Evolutionary conservation across 2,888 invertebrate genomes (phyloP).

Genomic region (Ectropis crepuscularia): DNA sequence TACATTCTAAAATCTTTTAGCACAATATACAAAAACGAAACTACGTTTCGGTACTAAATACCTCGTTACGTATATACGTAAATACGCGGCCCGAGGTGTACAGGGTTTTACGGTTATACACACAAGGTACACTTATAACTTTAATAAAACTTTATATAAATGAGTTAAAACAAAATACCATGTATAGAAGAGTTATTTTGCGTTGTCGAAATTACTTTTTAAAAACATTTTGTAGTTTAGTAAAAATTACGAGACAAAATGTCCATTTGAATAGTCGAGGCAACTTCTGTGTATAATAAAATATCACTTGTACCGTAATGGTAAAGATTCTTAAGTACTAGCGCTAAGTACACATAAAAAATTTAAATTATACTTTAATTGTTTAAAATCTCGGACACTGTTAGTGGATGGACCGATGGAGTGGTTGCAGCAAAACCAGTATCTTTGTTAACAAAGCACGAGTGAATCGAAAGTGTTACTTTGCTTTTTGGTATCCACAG

Average conservation of each 20-base stretch:
- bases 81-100: constrained; percentile 29
- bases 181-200: too few relatives aligned
- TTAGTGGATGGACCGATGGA: constrained; percentile 47
- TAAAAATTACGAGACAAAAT: too few relatives aligned
- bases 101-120: constrained; percentile 22
- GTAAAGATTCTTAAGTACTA: constrained; percentile 39
- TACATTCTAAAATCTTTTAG: constrained; percentile 29
- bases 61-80: constrained; percentile 25
- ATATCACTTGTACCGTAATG: constrained; percentile 42
- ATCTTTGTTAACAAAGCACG: constrained; percentile 29
- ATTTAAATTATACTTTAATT: not conserved
- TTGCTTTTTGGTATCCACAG: constrained; percentile 64
- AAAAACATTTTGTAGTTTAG: too few relatives aligned
- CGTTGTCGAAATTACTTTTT: too few relatives aligned
- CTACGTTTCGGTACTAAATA: constrained; percentile 35
- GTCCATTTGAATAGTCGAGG: not conserved
- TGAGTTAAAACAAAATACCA: too few relatives aligned
- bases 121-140: too few relatives aligned
- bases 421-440: constrained; percentile 29
- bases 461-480: constrained; percentile 46
- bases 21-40: constrained; percentile 36
- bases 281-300: constrained; percentile 29
- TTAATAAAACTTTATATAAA: too few relatives aligned
- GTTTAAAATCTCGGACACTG: constrained; percentile 23
- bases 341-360: constrained; percentile 43